Conservation (phyloP, 2,113 vertebrate genomes). For the Heloderma charlesbogerti region DNA sequence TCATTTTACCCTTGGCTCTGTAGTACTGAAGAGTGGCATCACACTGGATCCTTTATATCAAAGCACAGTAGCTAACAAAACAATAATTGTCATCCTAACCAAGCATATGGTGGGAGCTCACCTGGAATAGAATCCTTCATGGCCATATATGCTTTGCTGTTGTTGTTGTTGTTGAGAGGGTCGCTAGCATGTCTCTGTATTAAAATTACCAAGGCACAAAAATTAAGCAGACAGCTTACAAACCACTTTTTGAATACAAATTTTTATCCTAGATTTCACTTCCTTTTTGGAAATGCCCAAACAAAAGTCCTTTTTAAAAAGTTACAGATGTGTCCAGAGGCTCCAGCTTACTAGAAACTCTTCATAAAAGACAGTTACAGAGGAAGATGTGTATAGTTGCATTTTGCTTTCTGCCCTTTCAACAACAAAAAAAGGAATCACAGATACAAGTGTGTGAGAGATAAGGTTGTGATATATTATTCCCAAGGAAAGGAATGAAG, state of each 20-base stretch:
- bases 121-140: neutral
- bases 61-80: neutral
- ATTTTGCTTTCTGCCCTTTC: neutral
- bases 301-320: neutral
- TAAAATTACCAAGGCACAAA: neutral
- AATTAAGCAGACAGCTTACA: neutral
- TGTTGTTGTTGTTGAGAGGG: rapidly evolving
- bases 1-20: neutral
- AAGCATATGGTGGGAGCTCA: conserved; percentile 1
- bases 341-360: neutral
- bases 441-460: neutral
- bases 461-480: neutral
- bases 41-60: neutral
- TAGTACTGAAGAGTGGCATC: neutral
- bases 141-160: too few species aligned
- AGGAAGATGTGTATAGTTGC: neutral
- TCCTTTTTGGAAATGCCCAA: neutral
- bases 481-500: neutral
- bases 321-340: neutral
- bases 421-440: neutral
- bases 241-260: neutral
- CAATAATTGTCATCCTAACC: neutral
- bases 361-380: neutral
- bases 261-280: conserved; percentile 1
- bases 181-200: neutral